phyloP scores from a whole-genome alignment of 2,113 vertebrate species.

The Paramisgurnus dabryanus region DNA sequence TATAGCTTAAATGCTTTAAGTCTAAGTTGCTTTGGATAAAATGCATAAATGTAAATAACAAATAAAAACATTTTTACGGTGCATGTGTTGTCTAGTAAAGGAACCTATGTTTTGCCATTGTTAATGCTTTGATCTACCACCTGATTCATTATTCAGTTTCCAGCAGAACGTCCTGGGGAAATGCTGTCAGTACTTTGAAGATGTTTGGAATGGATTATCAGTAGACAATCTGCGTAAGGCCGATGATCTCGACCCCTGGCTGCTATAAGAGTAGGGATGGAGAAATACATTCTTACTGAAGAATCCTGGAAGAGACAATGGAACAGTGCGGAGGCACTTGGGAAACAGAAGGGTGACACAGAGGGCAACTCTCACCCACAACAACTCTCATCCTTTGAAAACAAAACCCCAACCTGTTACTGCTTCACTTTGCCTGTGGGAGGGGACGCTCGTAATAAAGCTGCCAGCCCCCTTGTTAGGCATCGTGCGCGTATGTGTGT shows the following conservation, averaged over 20 bases:
- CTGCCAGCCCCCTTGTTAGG: constrained; percentile 68
- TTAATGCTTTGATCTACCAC: too few relatives aligned
- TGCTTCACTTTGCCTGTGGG: constrained; percentile 42
- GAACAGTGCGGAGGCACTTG: constrained; percentile 76
- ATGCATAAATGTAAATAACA: too few relatives aligned
- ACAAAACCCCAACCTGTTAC: constrained; percentile 63
- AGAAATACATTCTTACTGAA: constrained; percentile 38
- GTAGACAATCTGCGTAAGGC: background rate
- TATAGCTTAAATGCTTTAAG: too few relatives aligned
- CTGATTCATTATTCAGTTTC: background rate
- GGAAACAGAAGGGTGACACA: constrained; percentile 69
- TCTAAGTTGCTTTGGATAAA: too few relatives aligned
- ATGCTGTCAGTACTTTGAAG: background rate
- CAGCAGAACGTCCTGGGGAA: background rate
- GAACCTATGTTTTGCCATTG: too few relatives aligned
- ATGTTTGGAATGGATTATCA: background rate
- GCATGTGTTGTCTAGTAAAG: too few relatives aligned
- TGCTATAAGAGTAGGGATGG: constrained; percentile 9
- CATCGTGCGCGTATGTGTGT: constrained; percentile 52
- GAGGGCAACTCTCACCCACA: constrained; percentile 70
- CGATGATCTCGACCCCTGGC: background rate
- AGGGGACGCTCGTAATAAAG: constrained; percentile 63
- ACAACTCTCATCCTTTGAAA: constrained; percentile 65
- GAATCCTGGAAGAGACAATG: constrained; percentile 56
- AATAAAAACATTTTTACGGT: too few relatives aligned